Evolutionary conservation across 2,888 invertebrate genomes (phyloP), one percentile per base, ranked within the genome.

Genomic region (Mamestra brassicae): DNA sequence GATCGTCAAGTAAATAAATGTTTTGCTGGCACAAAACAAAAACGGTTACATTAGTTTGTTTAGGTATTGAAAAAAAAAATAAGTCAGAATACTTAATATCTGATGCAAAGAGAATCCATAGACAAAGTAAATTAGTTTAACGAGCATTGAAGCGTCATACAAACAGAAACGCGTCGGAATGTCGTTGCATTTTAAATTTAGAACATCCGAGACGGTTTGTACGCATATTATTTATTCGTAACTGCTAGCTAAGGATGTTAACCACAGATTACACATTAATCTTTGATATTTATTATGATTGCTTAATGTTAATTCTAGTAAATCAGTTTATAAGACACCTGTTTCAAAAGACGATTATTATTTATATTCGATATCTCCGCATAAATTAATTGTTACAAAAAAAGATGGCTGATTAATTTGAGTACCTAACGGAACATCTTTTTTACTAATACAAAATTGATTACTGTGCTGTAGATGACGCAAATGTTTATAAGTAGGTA

Each of bases 111-210:
- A 58, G 26, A 60, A 66, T 58, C 50, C 65, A 78, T 81, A 84
- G 75, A 87, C 80, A 87, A 85, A 80, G 79, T 79, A 74, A 78
- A 85, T 83, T 73, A 76, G 66, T 70, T 85, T 81, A 80, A 85
- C 76, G 79, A 82, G 70, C 78, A 83, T 85, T 84, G 78, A 76
- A 84, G 78, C 85, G 83, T 83, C 84, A 78, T 80, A 80, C 80
- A 79, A 78, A 83, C 84, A 79, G 84, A 85, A 84, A 73, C 84
- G 69, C 76, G 81, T 68, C 78, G 88, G 91, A 87, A 90, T 92
- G 90, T 89, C 90, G 88, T 85, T 90, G 89, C 87, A 85, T 90
- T 90, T 87, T 92, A 92, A 88, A 91, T 91, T 90, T 91, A 92
- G 91, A 91, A 87, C 89, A 88, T 85, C 87, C 86, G 85, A 87